These are phyloP conservation scores for Pantherophis guttatus DNA, from an alignment of 2,113 vertebrate species.

Conservation along the genomic window DNA sequence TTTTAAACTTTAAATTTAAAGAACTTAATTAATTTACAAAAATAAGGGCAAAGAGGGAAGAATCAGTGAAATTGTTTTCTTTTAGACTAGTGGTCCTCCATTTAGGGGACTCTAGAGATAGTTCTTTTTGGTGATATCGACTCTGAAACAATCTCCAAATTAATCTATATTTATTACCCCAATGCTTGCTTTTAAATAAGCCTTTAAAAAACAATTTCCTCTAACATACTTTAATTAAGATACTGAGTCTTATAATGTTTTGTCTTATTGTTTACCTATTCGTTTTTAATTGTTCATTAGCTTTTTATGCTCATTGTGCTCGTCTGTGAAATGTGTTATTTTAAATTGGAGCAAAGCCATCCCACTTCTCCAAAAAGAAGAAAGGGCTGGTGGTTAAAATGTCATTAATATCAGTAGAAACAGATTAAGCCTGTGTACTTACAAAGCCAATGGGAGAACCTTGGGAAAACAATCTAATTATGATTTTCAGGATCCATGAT, in stretches of 20 bases:
- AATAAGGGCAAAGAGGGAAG: neutral
- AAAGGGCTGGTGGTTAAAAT: neutral
- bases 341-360: neutral
- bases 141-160: neutral
- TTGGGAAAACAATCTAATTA: neutral
- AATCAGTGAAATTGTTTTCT: neutral
- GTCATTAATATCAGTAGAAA: neutral
- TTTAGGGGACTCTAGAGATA: neutral
- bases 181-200: neutral
- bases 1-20: neutral
- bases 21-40: neutral
- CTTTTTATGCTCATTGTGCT: neutral
- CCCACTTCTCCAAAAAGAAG: neutral
- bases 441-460: neutral
- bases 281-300: neutral
- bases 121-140: neutral
- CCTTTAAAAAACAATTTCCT: neutral
- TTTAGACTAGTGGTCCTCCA: neutral
- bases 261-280: neutral
- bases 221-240: neutral
- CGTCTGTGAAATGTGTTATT: neutral
- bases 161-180: neutral
- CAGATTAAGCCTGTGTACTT: neutral
- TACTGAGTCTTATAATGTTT: neutral
- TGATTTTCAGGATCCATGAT: neutral